Evolutionary conservation across 2,888 invertebrate genomes (phyloP), one percentile per base, ranked within the genome.

Genomic region (Calliopum simillimum): DNA sequence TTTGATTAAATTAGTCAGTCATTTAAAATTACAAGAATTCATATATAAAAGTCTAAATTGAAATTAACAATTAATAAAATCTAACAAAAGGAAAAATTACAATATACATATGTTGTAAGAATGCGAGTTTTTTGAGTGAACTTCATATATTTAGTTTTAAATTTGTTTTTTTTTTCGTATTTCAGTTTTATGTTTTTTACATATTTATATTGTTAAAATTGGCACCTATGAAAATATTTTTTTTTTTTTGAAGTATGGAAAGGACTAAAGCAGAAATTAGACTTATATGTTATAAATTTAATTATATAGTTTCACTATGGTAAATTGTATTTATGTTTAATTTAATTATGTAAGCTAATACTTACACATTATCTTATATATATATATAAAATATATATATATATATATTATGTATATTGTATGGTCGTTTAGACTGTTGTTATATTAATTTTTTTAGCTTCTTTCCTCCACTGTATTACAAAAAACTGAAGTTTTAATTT

Each of bases 111-210:
- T 58, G 72, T 69, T 66, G 55, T 21, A 44, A 33, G 33, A 8
- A 41, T 59, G 59, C 59, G 59, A 59, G 59, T 59, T 59, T 58
- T 59, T 63, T 56, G 8, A 74, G 51, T 76, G 23, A 75, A 76
- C 71, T 72, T 72, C 70, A 68, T 63, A 1, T 33, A 5, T 33
- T 33, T 6, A 61, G 58, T 79, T 79, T 76, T 79, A 76, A 75
- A 72, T 78, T 70, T 73, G 76, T 74, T 75, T 53, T 59, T 63
- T 72, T 73, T 71, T 47, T 67, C 23, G 65, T 71, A 63, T 69
- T 68, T 69, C 44, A 69, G 65, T 23, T 71, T 33, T 69, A 55
- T 56, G 65, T 23, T 71, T 33, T 69, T 56, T 56, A 69, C 33
- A 33, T 33, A 33, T 59, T 33, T n/a, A 19, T 59, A 59, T 59